Evolutionary conservation across 2,113 vertebrate genomes (phyloP).

Genomic region (Oreotrochilus melanogaster): DNA sequence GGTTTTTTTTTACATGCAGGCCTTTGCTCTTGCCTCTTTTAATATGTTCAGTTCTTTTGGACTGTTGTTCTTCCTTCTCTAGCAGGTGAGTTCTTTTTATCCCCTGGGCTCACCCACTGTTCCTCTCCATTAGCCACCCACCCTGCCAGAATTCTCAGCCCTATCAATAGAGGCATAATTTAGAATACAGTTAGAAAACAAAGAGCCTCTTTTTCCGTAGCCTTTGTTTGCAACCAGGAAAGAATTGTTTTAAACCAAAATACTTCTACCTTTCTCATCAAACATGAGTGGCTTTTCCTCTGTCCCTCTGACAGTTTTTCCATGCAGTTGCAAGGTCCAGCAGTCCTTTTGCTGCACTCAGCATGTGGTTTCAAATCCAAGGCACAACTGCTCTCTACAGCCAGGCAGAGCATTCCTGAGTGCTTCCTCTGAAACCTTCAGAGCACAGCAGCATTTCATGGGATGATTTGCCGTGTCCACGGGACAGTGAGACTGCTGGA

Average conservation of each 20-base stretch:
- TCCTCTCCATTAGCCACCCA: not conserved
- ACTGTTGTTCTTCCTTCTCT: not conserved
- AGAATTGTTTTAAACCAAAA: not conserved
- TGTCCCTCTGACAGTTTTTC: not conserved
- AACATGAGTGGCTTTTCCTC: not conserved
- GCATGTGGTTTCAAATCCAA: not conserved
- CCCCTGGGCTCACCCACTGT: not conserved
- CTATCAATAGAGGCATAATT: not conserved
- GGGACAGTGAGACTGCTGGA: not conserved
- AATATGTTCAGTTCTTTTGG: not conserved
- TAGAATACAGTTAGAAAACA: not conserved
- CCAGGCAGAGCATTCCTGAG: not conserved
- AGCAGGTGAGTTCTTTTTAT: not conserved
- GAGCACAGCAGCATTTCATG: not conserved
- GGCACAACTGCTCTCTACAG: not conserved
- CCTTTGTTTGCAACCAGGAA: not conserved
- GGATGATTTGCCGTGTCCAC: not conserved
- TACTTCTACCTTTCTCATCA: not conserved
- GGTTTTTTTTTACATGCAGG: not conserved
- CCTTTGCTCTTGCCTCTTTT: not conserved
- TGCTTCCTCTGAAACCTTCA: not conserved
- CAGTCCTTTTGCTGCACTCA: conserved; percentile 13
- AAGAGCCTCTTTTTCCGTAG: not conserved
- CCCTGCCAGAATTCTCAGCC: not conserved
- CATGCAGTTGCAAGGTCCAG: conserved; percentile 22